Conservation (phyloP, 2,888 invertebrate species). For the Ptychoptera albimana region DNA sequence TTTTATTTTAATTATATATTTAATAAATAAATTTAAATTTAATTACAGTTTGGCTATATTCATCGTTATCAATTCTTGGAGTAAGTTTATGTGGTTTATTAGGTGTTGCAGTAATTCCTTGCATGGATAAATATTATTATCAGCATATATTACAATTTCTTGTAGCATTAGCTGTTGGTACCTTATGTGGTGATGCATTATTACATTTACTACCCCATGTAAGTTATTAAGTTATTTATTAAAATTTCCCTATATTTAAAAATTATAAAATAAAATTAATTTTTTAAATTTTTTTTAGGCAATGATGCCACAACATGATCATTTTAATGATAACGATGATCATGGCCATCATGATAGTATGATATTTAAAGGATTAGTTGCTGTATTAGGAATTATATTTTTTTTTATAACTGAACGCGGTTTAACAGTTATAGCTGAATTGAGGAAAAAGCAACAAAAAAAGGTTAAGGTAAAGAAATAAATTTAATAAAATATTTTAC, state of each 20-base stretch:
- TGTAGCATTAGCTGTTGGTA: constrained; percentile 84
- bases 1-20: constrained; percentile 3
- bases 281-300: constrained; percentile 20
- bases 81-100: constrained; percentile 78
- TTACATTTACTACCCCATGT: constrained; percentile 85
- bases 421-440: constrained; percentile 61
- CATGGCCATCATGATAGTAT: constrained; percentile 43
- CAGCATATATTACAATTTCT: constrained; percentile 80
- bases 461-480: constrained; percentile 31
- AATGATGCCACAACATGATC: constrained; percentile 29
- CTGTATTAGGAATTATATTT: constrained; percentile 57
- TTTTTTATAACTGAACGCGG: constrained; percentile 83
- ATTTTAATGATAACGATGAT: constrained; percentile 12
- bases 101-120: constrained; percentile 78
- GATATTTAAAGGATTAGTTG: constrained; percentile 71
- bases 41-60: constrained; percentile 63
- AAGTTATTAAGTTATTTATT: constrained; percentile 17
- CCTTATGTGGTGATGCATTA: constrained; percentile 79
- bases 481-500: too few species aligned
- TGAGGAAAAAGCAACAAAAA: constrained; percentile 59
- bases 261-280: neutral
- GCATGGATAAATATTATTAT: constrained; percentile 78
- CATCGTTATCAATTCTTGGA: constrained; percentile 60
- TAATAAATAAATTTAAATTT: constrained; percentile 1
- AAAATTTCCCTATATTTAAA: too few species aligned